Percentiles rank a stretch among this genome's conserved stretches.
phyloP scores from a whole-genome alignment of 2,888 invertebrate species.

The Eulithis prunata region DNA sequence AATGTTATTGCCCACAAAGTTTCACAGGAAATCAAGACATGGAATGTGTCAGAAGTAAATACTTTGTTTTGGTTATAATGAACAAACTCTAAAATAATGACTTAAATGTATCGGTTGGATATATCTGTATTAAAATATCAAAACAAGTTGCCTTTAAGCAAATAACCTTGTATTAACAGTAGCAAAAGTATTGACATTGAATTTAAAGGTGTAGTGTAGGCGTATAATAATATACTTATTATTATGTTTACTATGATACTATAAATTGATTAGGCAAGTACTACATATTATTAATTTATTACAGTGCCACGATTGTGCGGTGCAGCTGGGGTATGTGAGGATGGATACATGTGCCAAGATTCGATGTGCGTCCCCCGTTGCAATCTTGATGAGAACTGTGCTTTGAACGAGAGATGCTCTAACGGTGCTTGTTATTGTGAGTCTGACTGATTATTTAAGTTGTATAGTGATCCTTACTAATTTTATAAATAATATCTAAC shows the following conservation, averaged over 20 bases:
- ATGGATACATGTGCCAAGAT: conserved; percentile 90
- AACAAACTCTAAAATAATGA: not conserved
- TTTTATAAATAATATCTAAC: not conserved
- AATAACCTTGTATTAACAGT: too few relatives aligned
- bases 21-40: conserved; percentile 93
- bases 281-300: conserved; percentile 36
- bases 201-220: too few relatives aligned
- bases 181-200: too few relatives aligned
- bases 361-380: conserved; percentile 93
- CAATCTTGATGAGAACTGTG: conserved; percentile 91
- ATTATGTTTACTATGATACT: too few relatives aligned
- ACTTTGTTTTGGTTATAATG: conserved; percentile 1
- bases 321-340: conserved; percentile 87
- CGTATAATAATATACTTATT: too few relatives aligned
- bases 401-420: conserved; percentile 94
- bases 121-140: too few relatives aligned
- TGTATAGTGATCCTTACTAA: not conserved
- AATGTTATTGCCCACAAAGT: conserved; percentile 92
- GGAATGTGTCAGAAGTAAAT: conserved; percentile 93
- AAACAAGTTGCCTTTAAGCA: too few relatives aligned
- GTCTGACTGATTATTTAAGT: conserved; percentile 57
- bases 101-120: too few relatives aligned
- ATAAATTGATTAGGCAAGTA: too few relatives aligned
- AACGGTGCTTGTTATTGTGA: conserved; percentile 91
- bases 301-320: conserved; percentile 91